These are phyloP conservation scores for Nannoperca obscura DNA, from an alignment of 2,797 vertebrate genomes.

Conservation along the genomic window DNA sequence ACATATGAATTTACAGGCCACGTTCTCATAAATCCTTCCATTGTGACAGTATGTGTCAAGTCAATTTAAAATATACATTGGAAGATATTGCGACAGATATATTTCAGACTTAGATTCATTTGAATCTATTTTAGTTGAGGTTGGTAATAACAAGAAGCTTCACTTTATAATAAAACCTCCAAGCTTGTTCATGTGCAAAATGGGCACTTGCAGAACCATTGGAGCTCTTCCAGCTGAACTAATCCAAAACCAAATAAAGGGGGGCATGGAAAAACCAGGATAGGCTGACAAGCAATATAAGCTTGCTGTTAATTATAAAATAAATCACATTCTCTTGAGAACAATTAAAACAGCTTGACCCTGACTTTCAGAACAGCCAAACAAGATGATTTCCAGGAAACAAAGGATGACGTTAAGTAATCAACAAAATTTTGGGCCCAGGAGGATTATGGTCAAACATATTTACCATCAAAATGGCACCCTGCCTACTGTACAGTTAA, in stretches of 20 bases:
- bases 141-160: conserved; percentile 38
- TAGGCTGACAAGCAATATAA: conserved; percentile 57
- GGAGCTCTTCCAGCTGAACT: conserved; percentile 65
- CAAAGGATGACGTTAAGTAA: conserved; percentile 30
- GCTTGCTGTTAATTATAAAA: conserved; percentile 70
- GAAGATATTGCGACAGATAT: neutral
- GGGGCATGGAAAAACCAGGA: conserved; percentile 36
- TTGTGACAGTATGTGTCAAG: neutral
- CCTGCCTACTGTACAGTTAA: conserved; percentile 10
- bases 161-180: conserved; percentile 33
- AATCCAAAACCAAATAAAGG: conserved; percentile 65
- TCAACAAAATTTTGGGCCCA: conserved; percentile 26
- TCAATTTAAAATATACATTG: conserved; percentile 17
- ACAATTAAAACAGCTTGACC: conserved; percentile 39
- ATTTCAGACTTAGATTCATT: neutral
- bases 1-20: conserved; percentile 3
- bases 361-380: conserved; percentile 56
- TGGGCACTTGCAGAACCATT: conserved; percentile 33
- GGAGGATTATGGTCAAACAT: conserved; percentile 27
- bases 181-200: conserved; percentile 66
- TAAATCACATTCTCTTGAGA: conserved; percentile 56
- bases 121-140: conserved; percentile 30
- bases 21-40: neutral
- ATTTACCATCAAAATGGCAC: conserved; percentile 24
- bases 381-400: conserved; percentile 41